Evolutionary conservation across 2,113 vertebrate species (phyloP).

Genomic region (Chinchilla lanigera): DNA sequence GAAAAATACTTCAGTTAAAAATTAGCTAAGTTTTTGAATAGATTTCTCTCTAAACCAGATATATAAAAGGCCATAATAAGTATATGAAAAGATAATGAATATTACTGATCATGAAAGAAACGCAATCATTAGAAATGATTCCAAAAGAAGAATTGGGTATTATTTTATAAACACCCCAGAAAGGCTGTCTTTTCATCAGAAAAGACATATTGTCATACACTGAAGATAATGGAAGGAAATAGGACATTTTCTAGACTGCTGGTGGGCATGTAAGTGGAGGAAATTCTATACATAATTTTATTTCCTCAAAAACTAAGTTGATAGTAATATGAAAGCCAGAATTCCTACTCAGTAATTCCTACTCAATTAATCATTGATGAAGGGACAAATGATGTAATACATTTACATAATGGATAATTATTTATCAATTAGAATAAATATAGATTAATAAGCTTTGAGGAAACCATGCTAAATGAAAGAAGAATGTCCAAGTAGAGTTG

Average conservation of each 20-base stretch:
- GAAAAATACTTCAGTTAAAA: not conserved
- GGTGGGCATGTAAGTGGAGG: not conserved
- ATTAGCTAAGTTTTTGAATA: not conserved
- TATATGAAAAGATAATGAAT: too few relatives aligned
- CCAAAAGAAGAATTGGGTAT: not conserved
- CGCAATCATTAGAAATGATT: not conserved
- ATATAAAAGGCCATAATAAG: not conserved
- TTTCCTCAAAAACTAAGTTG: not conserved
- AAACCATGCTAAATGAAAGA: not conserved
- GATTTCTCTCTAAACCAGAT: not conserved
- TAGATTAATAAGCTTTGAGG: not conserved
- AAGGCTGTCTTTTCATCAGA: too few relatives aligned
- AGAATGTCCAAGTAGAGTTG: not conserved
- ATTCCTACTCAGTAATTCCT: too few relatives aligned
- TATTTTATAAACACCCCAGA: not conserved
- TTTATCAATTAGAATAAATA: not conserved
- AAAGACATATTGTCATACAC: not conserved
- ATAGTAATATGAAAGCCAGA: not conserved
- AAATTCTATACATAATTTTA: not conserved
- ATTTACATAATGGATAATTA: not conserved
- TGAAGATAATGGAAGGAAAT: not conserved
- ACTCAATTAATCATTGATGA: too few relatives aligned
- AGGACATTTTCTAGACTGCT: not conserved
- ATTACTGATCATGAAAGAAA: not conserved
- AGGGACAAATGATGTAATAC: not conserved